phyloP scores from a whole-genome alignment of 2,888 invertebrate species.

The Xanthia togata region DNA sequence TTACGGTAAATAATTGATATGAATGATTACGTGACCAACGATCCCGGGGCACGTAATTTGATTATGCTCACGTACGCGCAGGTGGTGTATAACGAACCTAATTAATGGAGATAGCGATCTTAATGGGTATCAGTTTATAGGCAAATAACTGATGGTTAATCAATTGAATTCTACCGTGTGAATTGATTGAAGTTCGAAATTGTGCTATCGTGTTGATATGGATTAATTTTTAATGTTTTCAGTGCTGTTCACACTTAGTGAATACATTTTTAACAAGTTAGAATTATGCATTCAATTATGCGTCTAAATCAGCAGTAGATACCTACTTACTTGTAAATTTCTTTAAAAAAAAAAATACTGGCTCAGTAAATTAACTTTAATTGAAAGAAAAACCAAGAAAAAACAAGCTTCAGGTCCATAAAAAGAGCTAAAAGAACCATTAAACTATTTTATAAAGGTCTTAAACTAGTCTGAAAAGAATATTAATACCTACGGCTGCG shows the following conservation, averaged over 20 bases:
- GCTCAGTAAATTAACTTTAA: neutral
- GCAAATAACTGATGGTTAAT: constrained; percentile 34
- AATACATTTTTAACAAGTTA: neutral
- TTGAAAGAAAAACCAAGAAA: neutral
- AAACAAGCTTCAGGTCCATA: neutral
- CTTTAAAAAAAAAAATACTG: neutral
- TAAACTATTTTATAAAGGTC: constrained; percentile 37
- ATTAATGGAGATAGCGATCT: constrained; percentile 58
- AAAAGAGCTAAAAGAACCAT: constrained; percentile 38
- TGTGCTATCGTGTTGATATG: neutral
- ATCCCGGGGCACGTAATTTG: constrained; percentile 48
- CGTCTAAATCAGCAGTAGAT: neutral
- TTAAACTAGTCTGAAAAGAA: constrained; percentile 46
- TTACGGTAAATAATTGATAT: constrained; percentile 63
- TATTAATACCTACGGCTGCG: constrained; percentile 32
- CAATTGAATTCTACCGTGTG: constrained; percentile 1
- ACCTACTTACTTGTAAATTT: neutral
- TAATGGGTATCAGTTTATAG: constrained; percentile 42
- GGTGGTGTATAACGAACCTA: constrained; percentile 39
- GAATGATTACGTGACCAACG: constrained; percentile 45
- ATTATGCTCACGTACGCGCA: constrained; percentile 45
- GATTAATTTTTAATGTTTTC: neutral
- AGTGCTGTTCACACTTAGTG: neutral
- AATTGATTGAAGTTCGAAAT: constrained; percentile 14
- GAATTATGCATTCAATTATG: neutral